Percentiles rank a stretch among this genome's conserved stretches.
Evolutionary conservation across 2,888 invertebrate genomes (phyloP).

Genomic region (Cryptus armator): DNA sequence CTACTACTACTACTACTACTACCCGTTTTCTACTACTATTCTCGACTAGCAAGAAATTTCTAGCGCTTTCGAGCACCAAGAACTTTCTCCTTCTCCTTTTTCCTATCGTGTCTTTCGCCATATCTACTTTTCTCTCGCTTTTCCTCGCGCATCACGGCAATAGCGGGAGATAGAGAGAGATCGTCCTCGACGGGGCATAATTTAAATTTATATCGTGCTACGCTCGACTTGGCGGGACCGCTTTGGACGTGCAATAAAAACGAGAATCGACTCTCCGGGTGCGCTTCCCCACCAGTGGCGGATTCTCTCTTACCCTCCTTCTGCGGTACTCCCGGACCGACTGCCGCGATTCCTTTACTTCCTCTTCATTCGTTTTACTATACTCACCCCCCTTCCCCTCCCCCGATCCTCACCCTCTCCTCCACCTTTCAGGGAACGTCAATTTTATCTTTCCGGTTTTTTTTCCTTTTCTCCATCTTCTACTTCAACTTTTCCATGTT

Average conservation of each 20-base stretch:
- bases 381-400: constrained; percentile 14
- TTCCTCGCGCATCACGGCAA: constrained; percentile 37
- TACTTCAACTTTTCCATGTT: not conserved
- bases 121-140: constrained; percentile 28
- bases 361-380: constrained; percentile 52
- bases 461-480: constrained; percentile 1
- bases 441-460: constrained; percentile 2
- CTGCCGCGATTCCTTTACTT: constrained; percentile 45
- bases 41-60: not conserved
- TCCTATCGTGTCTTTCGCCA: constrained; percentile 21
- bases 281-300: constrained; percentile 32
- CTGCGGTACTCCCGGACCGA: constrained; percentile 47
- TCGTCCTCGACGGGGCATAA: constrained; percentile 66
- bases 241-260: constrained; percentile 71
- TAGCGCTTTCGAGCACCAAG: not conserved
- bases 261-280: constrained; percentile 53
- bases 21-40: not conserved
- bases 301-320: constrained; percentile 41
- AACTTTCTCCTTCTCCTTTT: constrained; percentile 31
- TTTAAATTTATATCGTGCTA: constrained; percentile 74
- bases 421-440: constrained; percentile 1
- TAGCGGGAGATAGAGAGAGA: constrained; percentile 14
- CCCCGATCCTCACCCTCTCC: not conserved
- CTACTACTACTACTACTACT: not conserved
- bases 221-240: constrained; percentile 67